Evolutionary conservation across 2,797 vertebrate genomes (phyloP).

Genomic region (Hafferia zeledoni): DNA sequence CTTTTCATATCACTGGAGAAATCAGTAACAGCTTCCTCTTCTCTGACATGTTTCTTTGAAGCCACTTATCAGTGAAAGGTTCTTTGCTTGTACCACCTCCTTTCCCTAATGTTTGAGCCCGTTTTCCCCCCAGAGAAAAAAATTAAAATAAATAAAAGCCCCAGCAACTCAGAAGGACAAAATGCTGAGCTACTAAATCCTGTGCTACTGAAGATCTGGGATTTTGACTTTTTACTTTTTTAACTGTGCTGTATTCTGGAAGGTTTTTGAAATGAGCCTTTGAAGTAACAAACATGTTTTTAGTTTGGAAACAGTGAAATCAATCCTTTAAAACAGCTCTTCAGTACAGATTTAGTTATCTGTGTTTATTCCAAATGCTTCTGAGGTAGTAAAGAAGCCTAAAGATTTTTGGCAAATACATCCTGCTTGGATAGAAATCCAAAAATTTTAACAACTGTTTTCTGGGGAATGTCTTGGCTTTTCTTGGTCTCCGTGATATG

Average conservation of each 20-base stretch:
- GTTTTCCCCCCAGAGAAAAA: neutral
- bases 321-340: neutral
- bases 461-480: neutral
- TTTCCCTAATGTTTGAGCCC: neutral
- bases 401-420: neutral
- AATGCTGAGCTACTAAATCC: neutral
- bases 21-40: neutral
- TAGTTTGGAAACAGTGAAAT: neutral
- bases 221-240: neutral
- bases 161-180: neutral
- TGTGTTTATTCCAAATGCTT: neutral
- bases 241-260: neutral
- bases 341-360: neutral
- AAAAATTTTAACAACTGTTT: conserved; percentile 3
- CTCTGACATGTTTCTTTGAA: neutral
- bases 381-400: neutral
- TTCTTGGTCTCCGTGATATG: neutral
- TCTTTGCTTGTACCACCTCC: neutral
- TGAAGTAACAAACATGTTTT: neutral
- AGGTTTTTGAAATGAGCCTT: neutral
- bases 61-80: neutral
- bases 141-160: neutral
- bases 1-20: neutral
- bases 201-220: neutral
- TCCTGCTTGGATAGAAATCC: neutral